Base-by-base conservation (phyloP, 2,888 invertebrate species). In the Anticlea derivata region DNA sequence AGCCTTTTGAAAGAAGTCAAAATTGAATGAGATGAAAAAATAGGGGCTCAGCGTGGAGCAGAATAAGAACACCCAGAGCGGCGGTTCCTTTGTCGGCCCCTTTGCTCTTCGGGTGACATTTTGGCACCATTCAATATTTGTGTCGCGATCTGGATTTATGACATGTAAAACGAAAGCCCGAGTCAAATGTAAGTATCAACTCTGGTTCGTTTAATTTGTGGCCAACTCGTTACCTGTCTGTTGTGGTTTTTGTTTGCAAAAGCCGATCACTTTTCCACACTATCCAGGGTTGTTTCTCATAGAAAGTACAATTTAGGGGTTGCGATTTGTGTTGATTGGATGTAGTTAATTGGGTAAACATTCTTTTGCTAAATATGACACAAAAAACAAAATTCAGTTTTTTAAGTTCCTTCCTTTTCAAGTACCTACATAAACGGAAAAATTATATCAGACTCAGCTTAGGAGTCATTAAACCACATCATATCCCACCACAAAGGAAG, bases 21-120 rank as follows among this genome's bases (percentile, higher is more conserved):
- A 89, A 90, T 89, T 89, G 89, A 89, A 90, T 86, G 88, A 87
- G 82, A 83, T 79, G 85, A 90, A 90, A 89, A 90, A 89, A 87
- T 86, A 63, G 79, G 80, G 89, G 86, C 84, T 86, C 86, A 78
- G 78, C 72, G 77, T 81, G 79, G 78, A 68, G 67, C 68, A 72
- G 80, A 73, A 78, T 79, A 81, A 81, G 87, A 89, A 87, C 90
- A 89, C 90, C 90, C 90, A 90, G 79, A 52, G 83, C 56, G 89
- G 86, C 88, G 87, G 87, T 61, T 24, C 65, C 80, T 86, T 88
- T 88, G 90, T 85, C 89, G 90, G 90, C 72, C 20, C 70, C 86
- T 89, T 89, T 90, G 80, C 80, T 68, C 70, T 70, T 78, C 79
- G 77, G 85, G 84, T 90, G 90, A 89, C 90, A 90, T 87, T 90